Evolutionary conservation across 35 echinoderm and acorn worm species (phyloP).

Genomic region (Ophiothrix spiculata): DNA sequence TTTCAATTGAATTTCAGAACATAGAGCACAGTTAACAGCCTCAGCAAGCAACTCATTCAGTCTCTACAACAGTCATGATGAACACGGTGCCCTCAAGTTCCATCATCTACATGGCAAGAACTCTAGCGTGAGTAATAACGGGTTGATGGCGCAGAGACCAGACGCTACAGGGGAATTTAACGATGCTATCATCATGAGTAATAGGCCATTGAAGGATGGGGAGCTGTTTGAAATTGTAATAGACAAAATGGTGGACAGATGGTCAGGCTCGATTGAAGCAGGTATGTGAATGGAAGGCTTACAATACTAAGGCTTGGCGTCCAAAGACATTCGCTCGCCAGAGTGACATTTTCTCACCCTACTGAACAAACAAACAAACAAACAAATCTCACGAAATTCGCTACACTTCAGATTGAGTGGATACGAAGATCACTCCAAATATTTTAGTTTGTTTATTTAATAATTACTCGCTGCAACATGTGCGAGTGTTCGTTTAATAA

Average conservation of each 20-base stretch:
- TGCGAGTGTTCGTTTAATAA: too few species aligned
- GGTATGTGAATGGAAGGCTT: conserved; percentile 41
- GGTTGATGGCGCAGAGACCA: conserved; percentile 64
- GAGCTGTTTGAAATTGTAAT: conserved; percentile 80
- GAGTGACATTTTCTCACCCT: too few species aligned
- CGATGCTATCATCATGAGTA: conserved; percentile 84
- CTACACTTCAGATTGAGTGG: too few species aligned
- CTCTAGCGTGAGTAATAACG: conserved; percentile 74
- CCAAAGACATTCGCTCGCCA: too few species aligned
- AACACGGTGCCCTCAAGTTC: not conserved
- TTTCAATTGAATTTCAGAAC: not conserved
- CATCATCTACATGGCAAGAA: not conserved
- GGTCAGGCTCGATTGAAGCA: conserved; percentile 93
- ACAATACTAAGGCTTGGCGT: too few species aligned
- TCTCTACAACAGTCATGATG: not conserved
- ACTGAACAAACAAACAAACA: too few species aligned
- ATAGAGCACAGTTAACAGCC: not conserved
- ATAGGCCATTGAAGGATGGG: conserved; percentile 60
- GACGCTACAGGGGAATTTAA: conserved; percentile 91
- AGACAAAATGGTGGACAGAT: conserved; percentile 96
- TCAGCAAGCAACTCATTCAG: not conserved
- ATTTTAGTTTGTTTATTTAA: too few species aligned
- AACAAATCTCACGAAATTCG: too few species aligned
- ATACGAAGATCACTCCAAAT: too few species aligned
- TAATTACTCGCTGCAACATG: too few species aligned